Conservation (phyloP, 2,113 vertebrate species). For the Aspidoscelis tigris region DNA sequence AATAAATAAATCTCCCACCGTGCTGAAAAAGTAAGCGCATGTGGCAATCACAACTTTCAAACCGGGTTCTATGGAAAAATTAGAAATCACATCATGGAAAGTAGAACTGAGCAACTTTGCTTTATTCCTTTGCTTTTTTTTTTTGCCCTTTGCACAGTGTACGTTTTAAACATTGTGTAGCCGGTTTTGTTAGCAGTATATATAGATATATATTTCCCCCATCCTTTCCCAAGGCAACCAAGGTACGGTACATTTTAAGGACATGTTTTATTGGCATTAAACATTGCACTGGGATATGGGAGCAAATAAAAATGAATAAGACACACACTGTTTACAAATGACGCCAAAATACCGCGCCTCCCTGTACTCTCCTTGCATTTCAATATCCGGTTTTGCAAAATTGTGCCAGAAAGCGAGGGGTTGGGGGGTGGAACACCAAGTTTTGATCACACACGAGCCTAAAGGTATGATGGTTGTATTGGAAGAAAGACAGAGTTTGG, state of each 20-base stretch:
- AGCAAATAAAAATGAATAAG: neutral
- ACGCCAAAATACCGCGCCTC: neutral
- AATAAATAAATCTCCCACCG: no score
- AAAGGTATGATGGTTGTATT: no score
- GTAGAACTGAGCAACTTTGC: slow-evolving; percentile 3
- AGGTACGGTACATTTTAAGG: slow-evolving; percentile 3
- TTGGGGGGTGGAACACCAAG: no score
- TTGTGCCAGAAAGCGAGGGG: neutral
- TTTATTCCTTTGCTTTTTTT: no score
- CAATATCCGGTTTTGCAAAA: neutral
- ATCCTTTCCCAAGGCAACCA: neutral
- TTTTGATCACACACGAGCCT: no score
- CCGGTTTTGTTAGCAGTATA: neutral
- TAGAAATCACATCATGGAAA: neutral
- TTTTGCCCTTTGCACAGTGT: neutral
- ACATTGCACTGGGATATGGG: neutral
- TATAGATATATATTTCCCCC: neutral
- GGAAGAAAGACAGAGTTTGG: no score
- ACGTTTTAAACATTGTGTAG: neutral
- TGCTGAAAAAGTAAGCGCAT: no score
- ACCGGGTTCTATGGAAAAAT: neutral
- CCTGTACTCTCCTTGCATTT: no score
- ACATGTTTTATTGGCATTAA: slow-evolving; percentile 1
- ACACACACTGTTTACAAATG: no score
- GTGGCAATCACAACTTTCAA: neutral